Evolutionary conservation across 2,888 invertebrate species (phyloP).

Genomic region (Callyntrura guangdongensis): DNA sequence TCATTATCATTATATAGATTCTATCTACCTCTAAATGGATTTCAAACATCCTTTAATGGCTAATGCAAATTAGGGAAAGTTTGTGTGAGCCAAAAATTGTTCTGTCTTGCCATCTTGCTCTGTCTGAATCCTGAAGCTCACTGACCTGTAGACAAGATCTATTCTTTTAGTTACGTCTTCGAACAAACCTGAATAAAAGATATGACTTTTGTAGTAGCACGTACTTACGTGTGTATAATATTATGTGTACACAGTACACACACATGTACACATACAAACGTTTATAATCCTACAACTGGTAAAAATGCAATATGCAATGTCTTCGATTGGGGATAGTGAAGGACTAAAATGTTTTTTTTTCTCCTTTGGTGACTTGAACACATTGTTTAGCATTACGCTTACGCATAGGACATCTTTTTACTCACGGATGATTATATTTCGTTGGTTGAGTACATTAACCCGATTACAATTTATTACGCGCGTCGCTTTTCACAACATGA

Average conservation of each 20-base stretch:
- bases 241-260: too few species aligned
- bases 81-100: constrained; percentile 64
- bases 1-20: constrained; percentile 62
- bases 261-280: not conserved
- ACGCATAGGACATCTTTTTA: constrained; percentile 33
- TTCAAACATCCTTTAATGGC: constrained; percentile 73
- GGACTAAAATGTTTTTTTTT: not conserved
- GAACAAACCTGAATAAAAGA: constrained; percentile 7
- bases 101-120: constrained; percentile 28
- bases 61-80: constrained; percentile 77
- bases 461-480: constrained; percentile 65
- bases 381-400: not conserved
- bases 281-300: not conserved
- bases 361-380: constrained; percentile 13
- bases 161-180: constrained; percentile 38
- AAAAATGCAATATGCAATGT: too few species aligned
- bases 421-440: constrained; percentile 27
- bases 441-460: constrained; percentile 65
- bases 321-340: not conserved
- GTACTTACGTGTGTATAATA: not conserved
- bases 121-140: constrained; percentile 58
- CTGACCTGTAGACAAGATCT: constrained; percentile 68
- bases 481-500: constrained; percentile 54
- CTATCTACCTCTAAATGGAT: constrained; percentile 57
- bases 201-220: not conserved